Conservation (phyloP, 2,888 invertebrate species). For the Leistus spinibarbis region DNA sequence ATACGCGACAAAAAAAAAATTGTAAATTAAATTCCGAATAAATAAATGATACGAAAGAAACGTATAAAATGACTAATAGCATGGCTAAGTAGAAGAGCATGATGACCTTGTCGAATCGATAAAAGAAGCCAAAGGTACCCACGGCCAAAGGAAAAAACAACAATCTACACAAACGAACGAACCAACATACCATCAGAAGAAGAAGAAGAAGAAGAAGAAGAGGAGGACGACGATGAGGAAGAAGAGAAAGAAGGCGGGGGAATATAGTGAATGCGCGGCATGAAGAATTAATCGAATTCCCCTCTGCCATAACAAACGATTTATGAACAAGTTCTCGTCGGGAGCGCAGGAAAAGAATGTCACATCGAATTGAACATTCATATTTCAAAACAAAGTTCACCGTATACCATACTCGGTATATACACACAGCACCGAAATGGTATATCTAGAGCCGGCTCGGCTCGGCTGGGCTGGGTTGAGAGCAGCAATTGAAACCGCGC, state of each 20-base stretch:
- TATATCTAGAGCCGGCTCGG: background rate
- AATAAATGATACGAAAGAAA: background rate
- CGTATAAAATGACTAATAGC: background rate
- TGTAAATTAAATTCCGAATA: background rate
- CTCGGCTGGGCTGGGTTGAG: background rate
- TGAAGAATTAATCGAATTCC: slow-evolving; percentile 38
- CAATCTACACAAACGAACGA: background rate
- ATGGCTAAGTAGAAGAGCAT: background rate
- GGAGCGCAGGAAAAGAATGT: slow-evolving; percentile 36
- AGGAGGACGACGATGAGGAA: background rate
- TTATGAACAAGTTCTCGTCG: slow-evolving; percentile 33
- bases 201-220: background rate
- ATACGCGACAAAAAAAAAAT: background rate
- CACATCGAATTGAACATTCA: slow-evolving; percentile 39
- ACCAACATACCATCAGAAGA: too few species aligned
- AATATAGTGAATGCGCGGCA: slow-evolving; percentile 27
- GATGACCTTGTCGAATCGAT: background rate
- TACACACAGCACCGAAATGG: background rate
- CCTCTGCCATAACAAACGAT: slow-evolving; percentile 37
- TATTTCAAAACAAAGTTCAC: slow-evolving; percentile 39
- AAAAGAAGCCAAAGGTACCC: background rate
- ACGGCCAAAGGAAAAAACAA: background rate
- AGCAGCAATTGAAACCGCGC: background rate
- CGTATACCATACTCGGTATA: too few species aligned
- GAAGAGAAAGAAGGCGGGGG: background rate